Evolutionary conservation across 2,888 invertebrate genomes (phyloP), one percentile per base, ranked within the genome.

Genomic region (Ormyrus nitidulus): DNA sequence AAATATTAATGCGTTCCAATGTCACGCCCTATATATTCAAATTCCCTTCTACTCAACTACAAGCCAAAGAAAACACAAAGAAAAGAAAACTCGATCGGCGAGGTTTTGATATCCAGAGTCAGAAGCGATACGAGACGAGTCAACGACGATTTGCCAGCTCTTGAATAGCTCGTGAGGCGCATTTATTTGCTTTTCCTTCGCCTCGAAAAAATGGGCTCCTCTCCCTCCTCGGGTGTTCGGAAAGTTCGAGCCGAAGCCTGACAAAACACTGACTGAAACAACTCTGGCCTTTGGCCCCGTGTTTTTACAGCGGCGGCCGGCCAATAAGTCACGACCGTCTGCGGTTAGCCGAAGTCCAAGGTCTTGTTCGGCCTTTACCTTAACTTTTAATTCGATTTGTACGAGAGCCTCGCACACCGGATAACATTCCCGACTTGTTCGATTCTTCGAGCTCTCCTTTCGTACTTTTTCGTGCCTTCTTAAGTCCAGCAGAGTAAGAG

Each of bases 241-340:
- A 75, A 81, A 84, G 78, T 77, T 83, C 77, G 82, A 83, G 83
- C 81, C 83, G 79, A 19, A 79, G 83, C 84, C 85, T 85, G 86
- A 86, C 85, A 87, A 87, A 87, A 87, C 86, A 86, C 81, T 34
- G 84, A 83, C 13, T 86, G 84, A 86, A 87, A 86, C 85, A 88
- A 87, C 86, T 86, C 34, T 83, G 84, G 84, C 84, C 83, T 83
- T 80, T 81, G 59, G 51, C n/a, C 81, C 83, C 83, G 82, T 87
- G 86, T 87, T 88, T 87, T 87, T 86, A 78, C 66, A 78, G 66
- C 19, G 58, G 44, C 34, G 34, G 53, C 61, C 34, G 83, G 85
- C 85, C 85, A 85, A 84, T 84, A 84, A 84, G 84, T 84, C 82
- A 81, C 70, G 74, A 77, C 72, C 76, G 48, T 61, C 56, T 72